Evolutionary conservation across 1,140 invertebrate genomes (phyloP), one percentile per base, ranked within the genome.

Genomic region (Drosophila paulistorum): DNA sequence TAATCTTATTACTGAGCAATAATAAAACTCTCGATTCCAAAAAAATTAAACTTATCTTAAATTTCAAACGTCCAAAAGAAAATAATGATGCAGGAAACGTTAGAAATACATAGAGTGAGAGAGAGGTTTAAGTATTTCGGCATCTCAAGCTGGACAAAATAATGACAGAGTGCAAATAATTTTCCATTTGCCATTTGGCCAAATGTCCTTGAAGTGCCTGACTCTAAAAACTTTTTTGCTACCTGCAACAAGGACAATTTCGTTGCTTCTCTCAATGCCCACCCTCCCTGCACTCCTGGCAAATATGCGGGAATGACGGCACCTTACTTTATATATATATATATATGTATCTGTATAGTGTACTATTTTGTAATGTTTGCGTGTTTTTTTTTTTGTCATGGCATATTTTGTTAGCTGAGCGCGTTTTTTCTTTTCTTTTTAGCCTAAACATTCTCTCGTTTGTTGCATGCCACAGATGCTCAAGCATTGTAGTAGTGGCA

Each of bases 371-470:
- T 9, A 7, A 1, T 20, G 17, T 51, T 51, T 20, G 17, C 72
- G 74, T 69, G 83, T 83, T 83, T 77, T 69, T 89, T 83, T 83
- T 77, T 69, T 89, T 87, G 84, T 77, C 84, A 72, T 77, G 81
- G 80, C 85, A 89, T 83, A 81, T 78, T 86, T 85, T 63, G 65
- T 68, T 39, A 71, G 63, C 67, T 17, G 57, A 42, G 51, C 42
- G 51, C 35, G 64, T 71, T 79, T 71, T 42, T 33, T 30, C 39
- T 61, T n/a, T 48, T 58, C n/a, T 37, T 65, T 42, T 14, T 45
- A 14, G 4, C 54, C 55, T n/a, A 58, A 55, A 73, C 74, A 77
- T 77, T 77, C 61, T 61, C 74, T 70, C 65, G 65, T 69, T 71
- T 66, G 68, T 76, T 71, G 74, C 69, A 81, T 87, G 68, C 74